Evolutionary conservation across 2,797 vertebrate species (phyloP).

Genomic region (Phoxinus dragarum): DNA sequence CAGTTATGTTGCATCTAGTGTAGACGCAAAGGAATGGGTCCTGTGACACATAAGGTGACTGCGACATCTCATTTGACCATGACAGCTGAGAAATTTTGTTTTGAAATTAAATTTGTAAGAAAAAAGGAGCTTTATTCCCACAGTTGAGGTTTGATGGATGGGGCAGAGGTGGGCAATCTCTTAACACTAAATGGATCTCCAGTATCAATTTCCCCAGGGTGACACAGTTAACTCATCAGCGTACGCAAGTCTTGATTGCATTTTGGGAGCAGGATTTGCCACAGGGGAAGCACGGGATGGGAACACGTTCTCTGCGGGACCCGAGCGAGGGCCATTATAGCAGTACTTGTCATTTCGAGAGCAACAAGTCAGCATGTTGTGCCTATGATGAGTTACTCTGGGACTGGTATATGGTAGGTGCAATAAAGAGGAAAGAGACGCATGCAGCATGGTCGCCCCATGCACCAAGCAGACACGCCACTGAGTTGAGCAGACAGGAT

Average conservation of each 20-base stretch:
- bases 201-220: slow-evolving; percentile 48
- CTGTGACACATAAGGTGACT: slow-evolving; percentile 10
- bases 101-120: slow-evolving; percentile 28
- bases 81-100: slow-evolving; percentile 25
- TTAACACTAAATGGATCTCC: slow-evolving; percentile 51
- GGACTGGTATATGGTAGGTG: slow-evolving; percentile 9
- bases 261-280: slow-evolving; percentile 49
- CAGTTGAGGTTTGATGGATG: slow-evolving; percentile 48
- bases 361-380: slow-evolving; percentile 36
- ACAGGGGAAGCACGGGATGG: slow-evolving; percentile 16
- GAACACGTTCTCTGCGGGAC: slow-evolving; percentile 25
- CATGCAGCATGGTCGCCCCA: slow-evolving; percentile 37
- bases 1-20: slow-evolving; percentile 12
- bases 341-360: slow-evolving; percentile 30
- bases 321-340: slow-evolving; percentile 25
- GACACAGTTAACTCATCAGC: slow-evolving; percentile 63
- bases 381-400: slow-evolving; percentile 10
- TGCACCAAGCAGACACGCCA: slow-evolving; percentile 53
- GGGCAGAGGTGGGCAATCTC: slow-evolving; percentile 38
- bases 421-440: slow-evolving; percentile 16
- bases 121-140: slow-evolving; percentile 8
- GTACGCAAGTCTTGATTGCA: slow-evolving; percentile 62
- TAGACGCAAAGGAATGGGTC: background rate
- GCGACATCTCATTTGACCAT: slow-evolving; percentile 4
- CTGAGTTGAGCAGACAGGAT: slow-evolving; percentile 51